Evolutionary conservation across 2,888 invertebrate genomes (phyloP).

Genomic region (Meteorus colon): DNA sequence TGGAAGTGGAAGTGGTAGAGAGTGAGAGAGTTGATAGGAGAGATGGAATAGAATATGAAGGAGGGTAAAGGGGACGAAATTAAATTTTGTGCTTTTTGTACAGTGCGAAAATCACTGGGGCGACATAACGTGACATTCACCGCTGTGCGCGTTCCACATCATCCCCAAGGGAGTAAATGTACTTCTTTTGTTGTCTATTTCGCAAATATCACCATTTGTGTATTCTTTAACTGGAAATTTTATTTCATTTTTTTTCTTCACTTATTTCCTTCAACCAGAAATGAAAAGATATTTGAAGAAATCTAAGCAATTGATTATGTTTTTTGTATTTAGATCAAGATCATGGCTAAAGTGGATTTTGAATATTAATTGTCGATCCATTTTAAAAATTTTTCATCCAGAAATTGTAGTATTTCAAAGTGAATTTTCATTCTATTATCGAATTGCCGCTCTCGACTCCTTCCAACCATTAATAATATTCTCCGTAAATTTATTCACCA

Average conservation of each 20-base stretch:
- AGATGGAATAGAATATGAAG: conserved; percentile 56
- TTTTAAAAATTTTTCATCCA: neutral
- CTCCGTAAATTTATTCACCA: neutral
- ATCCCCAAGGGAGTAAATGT: conserved; percentile 32
- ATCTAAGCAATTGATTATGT: no score
- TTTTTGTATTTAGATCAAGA: no score
- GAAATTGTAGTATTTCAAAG: no score
- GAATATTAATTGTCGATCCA: no score
- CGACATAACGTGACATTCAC: conserved; percentile 39
- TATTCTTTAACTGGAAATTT: conserved; percentile 22
- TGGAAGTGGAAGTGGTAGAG: conserved; percentile 59
- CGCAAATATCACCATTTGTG: neutral
- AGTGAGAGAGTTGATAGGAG: conserved; percentile 47
- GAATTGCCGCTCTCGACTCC: neutral
- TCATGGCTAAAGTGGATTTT: no score
- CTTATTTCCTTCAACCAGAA: neutral
- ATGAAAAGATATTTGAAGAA: no score
- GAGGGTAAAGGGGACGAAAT: conserved; percentile 68
- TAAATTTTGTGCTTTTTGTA: conserved; percentile 73
- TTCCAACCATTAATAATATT: neutral
- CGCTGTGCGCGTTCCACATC: conserved; percentile 35
- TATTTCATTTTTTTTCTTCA: neutral
- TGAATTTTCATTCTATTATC: neutral
- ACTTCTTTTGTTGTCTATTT: conserved; percentile 17
- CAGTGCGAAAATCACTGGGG: conserved; percentile 66